Evolutionary conservation across 1,140 invertebrate species (phyloP), one percentile per base, ranked within the genome.

Genomic region (Phenacoccus solenopsis): DNA sequence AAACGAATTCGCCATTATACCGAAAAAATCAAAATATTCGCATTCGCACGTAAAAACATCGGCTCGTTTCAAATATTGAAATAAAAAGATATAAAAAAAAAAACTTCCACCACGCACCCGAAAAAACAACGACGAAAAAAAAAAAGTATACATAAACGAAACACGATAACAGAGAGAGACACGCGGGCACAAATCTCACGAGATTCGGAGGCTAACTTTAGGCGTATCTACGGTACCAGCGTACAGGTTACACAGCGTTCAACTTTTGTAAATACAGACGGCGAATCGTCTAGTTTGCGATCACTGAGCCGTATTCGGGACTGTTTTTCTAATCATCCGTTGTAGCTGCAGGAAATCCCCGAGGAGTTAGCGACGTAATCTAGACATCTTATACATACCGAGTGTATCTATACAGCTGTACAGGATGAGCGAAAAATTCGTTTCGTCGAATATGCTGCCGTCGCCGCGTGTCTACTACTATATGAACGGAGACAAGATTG

Each of bases 241-340:
- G 38, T 49, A 49, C 38, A 49, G 38, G 38, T 49, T 49, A 49
- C 38, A n/a, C 20, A 49, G 38, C 38, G 16, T 49, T 49, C 38
- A n/a, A 5, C 13, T 10, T 49, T 49, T 49, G 38, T 49, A 49
- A 49, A 49, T 49, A 49, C 38, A 49, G 38, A 49, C 38, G 38
- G n/a, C 3, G 38, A 49, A 49, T 49, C 38, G 38, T 49, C 38
- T 49, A 49, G 38, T 49, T 49, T 49, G 38, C 38, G 38, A 49
- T 49, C 38, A 49, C 12, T 49, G 12, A 49, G 38, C 38, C 38
- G 38, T 49, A 16, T n/a, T 49, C 4, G 38, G 38, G 38, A 49
- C 38, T 49, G 38, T 49, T 49, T 49, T 49, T 49, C 38, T 49
- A 49, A 49, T 49, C 38, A 49, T 49, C 38, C 38, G 38, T n/a